These are phyloP conservation scores for Brotula barbata DNA, from an alignment of 2,797 vertebrate species.

Conservation along the genomic window DNA sequence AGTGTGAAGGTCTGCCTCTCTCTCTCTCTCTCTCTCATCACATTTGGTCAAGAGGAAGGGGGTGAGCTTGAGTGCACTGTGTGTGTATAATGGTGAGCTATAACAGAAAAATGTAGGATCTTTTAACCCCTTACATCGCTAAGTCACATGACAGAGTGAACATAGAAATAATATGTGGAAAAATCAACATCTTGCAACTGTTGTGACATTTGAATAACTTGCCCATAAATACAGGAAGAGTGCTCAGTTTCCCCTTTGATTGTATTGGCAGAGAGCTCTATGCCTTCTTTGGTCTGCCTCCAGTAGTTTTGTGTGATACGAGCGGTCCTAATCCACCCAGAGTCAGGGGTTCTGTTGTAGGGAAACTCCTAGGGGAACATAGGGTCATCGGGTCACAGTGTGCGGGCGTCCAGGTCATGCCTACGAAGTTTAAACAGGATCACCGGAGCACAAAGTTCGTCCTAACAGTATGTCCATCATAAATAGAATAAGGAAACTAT, in stretches of 20 bases:
- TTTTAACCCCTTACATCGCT: conserved; percentile 3
- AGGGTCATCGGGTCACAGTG: conserved; percentile 49
- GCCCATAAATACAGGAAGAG: conserved; percentile 49
- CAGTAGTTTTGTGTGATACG: conserved; percentile 42
- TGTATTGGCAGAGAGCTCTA: conserved; percentile 37
- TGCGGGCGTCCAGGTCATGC: conserved; percentile 36
- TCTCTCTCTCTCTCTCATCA: conserved; percentile 5
- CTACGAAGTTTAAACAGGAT: conserved; percentile 38
- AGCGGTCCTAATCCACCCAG: conserved; percentile 46
- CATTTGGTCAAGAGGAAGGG: conserved; percentile 5
- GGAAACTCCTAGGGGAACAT: conserved; percentile 43
- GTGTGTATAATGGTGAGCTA: background rate
- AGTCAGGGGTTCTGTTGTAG: conserved; percentile 46
- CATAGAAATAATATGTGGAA: conserved; percentile 16
- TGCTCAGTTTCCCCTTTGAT: conserved; percentile 64
- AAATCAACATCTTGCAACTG: conserved; percentile 51
- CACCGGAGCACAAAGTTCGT: conserved; percentile 22
- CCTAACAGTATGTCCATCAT: conserved; percentile 27
- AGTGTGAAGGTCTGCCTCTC: conserved; percentile 42
- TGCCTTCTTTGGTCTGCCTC: conserved; percentile 49
- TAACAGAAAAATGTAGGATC: conserved; percentile 4
- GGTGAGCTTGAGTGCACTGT: background rate
- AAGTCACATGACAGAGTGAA: conserved; percentile 7
- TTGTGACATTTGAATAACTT: conserved; percentile 46
- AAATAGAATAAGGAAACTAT: conserved; percentile 2